A percentile compares a stretch with the other conserved stretches of the same genome.
Conservation (phyloP, 1,140 invertebrate genomes). For the Myzus persicae region DNA sequence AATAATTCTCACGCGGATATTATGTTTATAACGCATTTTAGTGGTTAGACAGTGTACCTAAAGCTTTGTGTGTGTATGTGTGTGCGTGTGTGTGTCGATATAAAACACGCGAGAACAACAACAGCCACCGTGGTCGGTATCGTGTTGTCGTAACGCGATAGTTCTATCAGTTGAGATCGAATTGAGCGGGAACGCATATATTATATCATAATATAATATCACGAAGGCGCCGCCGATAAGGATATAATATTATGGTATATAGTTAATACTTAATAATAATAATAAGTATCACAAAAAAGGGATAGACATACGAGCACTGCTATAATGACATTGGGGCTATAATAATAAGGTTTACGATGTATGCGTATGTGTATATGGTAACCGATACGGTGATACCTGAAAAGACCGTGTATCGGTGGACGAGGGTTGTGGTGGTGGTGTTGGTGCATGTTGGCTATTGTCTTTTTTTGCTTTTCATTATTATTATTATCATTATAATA, state of each 20-base stretch:
- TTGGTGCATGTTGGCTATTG: neutral
- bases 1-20: neutral
- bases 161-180: neutral
- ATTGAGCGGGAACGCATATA: neutral
- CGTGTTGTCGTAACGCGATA: constrained; percentile 30
- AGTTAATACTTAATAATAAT: constrained; percentile 1
- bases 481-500: neutral
- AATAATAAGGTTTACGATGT: constrained; percentile 10
- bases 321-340: neutral
- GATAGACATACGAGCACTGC: neutral
- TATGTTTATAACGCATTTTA: neutral
- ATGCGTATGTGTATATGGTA: neutral
- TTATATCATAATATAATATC: neutral
- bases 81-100: neutral
- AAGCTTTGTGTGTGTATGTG: neutral
- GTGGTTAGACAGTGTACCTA: constrained; percentile 10
- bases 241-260: constrained; percentile 14
- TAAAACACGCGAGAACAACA: neutral
- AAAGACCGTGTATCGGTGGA: neutral
- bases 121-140: neutral
- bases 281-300: neutral
- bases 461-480: constrained; percentile 13
- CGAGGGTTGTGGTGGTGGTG: neutral
- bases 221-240: neutral
- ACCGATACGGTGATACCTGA: neutral